These are phyloP conservation scores for Microcebus murinus DNA, from an alignment of 2,113 vertebrate genomes.

Conservation along the genomic window DNA sequence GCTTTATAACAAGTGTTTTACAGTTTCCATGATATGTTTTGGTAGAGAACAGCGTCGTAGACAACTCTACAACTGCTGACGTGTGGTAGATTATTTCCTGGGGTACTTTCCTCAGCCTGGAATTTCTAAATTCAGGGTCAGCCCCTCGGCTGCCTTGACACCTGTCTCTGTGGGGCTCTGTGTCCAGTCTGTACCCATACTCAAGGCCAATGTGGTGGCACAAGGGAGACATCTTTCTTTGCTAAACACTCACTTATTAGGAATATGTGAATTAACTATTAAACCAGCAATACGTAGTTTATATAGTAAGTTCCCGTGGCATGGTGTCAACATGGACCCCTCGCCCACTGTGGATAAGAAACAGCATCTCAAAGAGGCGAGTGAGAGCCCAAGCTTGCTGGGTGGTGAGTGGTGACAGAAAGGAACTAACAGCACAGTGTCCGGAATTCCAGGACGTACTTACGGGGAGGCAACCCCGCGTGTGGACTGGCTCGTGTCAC, in stretches of 20 bases:
- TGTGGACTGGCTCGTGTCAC: rapidly evolving
- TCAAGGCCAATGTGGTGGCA: rapidly evolving
- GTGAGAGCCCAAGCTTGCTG: no score
- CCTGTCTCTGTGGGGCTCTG: rapidly evolving
- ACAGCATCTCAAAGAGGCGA: background rate
- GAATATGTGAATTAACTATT: background rate
- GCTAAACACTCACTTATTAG: background rate
- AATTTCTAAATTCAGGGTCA: background rate
- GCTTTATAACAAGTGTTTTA: rapidly evolving
- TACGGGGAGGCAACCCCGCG: rapidly evolving
- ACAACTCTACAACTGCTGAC: background rate
- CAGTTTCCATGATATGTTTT: background rate
- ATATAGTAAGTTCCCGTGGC: background rate
- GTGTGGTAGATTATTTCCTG: rapidly evolving
- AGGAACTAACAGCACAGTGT: rapidly evolving
- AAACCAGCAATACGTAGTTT: background rate
- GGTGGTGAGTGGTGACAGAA: background rate
- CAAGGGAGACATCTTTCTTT: background rate
- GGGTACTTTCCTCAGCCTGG: rapidly evolving
- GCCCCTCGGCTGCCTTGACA: background rate
- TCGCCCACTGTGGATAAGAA: background rate
- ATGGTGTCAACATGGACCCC: background rate
- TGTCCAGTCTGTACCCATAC: background rate
- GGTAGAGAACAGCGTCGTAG: background rate
- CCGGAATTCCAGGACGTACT: background rate